Percentiles rank a stretch among this genome's conserved stretches.
Evolutionary conservation across 1,140 invertebrate genomes (phyloP).

Genomic region (Tetramorium parvispinum): DNA sequence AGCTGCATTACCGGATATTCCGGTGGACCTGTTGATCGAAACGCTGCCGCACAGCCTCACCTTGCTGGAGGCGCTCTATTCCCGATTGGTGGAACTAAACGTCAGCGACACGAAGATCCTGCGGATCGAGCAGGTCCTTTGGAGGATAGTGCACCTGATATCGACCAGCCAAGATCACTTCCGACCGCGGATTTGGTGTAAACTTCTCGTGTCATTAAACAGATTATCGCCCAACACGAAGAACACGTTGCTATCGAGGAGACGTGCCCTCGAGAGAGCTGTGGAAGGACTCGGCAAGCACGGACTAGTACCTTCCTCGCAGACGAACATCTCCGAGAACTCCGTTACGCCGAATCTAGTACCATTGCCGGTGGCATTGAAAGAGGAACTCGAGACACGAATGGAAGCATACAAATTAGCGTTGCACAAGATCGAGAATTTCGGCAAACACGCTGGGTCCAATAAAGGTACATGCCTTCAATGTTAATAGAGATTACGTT

Average conservation of each 20-base stretch:
- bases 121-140: constrained; percentile 79
- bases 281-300: constrained; percentile 95
- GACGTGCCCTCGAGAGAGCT: constrained; percentile 92
- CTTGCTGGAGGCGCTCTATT: constrained; percentile 93
- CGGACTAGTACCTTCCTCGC: constrained; percentile 88
- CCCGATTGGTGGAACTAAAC: constrained; percentile 73
- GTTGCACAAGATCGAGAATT: constrained; percentile 92
- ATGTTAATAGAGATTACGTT: constrained; percentile 1
- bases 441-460: constrained; percentile 78
- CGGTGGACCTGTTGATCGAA: constrained; percentile 94
- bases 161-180: constrained; percentile 75
- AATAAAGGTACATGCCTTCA: constrained; percentile 75
- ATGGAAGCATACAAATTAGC: constrained; percentile 95
- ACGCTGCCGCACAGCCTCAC: constrained; percentile 94
- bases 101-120: constrained; percentile 80
- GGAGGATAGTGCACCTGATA: constrained; percentile 80
- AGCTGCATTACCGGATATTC: constrained; percentile 91
- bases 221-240: constrained; percentile 86
- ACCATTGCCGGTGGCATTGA: constrained; percentile 90
- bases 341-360: constrained; percentile 86
- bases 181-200: constrained; percentile 78
- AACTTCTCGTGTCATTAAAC: constrained; percentile 79
- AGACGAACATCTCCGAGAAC: constrained; percentile 51
- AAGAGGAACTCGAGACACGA: constrained; percentile 93
- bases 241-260: constrained; percentile 88